Percentiles rank a stretch among this genome's conserved stretches.
Evolutionary conservation across 2,113 vertebrate genomes (phyloP).

Genomic region (Pampusana beccarii): DNA sequence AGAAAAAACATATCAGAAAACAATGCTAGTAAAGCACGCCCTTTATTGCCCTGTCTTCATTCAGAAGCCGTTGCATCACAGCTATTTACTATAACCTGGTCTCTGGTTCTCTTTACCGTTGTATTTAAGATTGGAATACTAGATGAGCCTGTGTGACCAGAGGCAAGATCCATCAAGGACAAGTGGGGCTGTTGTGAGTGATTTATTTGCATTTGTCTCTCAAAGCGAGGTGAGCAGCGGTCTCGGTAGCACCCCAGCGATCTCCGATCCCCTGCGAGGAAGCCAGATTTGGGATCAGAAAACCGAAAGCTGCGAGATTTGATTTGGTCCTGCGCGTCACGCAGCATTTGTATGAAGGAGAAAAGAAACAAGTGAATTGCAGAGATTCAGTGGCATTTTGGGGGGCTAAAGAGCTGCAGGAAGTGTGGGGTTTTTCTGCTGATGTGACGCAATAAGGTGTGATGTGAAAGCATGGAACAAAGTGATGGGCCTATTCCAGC

Average conservation of each 20-base stretch:
- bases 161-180: background rate
- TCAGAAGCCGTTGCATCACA: background rate
- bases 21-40: background rate
- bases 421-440: background rate
- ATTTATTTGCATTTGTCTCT: background rate
- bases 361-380: background rate
- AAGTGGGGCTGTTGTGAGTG: background rate
- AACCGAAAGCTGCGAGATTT: accelerated
- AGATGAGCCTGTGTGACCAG: background rate
- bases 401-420: background rate
- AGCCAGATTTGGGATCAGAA: background rate
- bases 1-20: background rate
- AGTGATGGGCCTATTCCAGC: background rate
- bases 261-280: background rate
- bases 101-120: background rate
- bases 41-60: background rate
- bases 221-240: background rate
- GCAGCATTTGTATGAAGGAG: background rate
- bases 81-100: background rate
- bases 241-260: background rate
- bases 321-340: accelerated
- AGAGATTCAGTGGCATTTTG: background rate
- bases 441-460: background rate
- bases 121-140: background rate
- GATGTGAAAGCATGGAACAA: background rate